These are phyloP conservation scores for Miltochrista miniata DNA, from an alignment of 2,888 invertebrate species.

Conservation along the genomic window DNA sequence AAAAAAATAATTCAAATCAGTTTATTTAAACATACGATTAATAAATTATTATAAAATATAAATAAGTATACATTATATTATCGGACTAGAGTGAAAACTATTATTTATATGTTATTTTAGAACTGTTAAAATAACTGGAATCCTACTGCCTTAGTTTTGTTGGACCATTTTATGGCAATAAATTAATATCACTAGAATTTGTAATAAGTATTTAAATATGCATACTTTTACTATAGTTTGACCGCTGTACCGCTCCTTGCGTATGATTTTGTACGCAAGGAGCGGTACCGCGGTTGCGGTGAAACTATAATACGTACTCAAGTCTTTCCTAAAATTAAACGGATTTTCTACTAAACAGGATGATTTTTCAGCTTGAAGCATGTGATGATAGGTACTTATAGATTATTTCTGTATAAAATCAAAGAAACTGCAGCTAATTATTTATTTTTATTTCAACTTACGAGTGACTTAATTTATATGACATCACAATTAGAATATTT, in stretches of 20 bases:
- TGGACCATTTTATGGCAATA: constrained; percentile 49
- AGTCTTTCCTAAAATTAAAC: constrained; percentile 14
- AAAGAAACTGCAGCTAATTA: too few relatives aligned
- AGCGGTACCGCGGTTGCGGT: too few relatives aligned
- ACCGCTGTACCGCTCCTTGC: too few relatives aligned
- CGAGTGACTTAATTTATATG: too few relatives aligned
- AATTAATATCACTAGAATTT: constrained; percentile 40
- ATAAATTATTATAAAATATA: constrained; percentile 40
- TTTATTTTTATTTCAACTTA: too few relatives aligned
- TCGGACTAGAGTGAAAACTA: constrained; percentile 18
- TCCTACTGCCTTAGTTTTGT: constrained; percentile 44
- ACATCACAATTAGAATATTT: too few relatives aligned
- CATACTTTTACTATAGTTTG: too few relatives aligned
- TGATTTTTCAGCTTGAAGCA: too few relatives aligned
- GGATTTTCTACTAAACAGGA: background rate
- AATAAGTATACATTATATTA: constrained; percentile 23
- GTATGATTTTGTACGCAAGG: too few relatives aligned
- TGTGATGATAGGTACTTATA: too few relatives aligned
- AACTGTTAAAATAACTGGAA: constrained; percentile 1
- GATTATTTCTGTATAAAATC: too few relatives aligned
- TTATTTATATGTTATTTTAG: constrained; percentile 22
- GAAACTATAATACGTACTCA: too few relatives aligned
- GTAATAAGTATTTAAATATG: constrained; percentile 22
- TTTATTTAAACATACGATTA: constrained; percentile 32
- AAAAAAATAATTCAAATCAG: constrained; percentile 44